A percentile compares a stretch with the other conserved stretches of the same genome.
These are phyloP conservation scores for Ylistrum balloti DNA, from an alignment of 1,140 invertebrate species.

Conservation along the genomic window DNA sequence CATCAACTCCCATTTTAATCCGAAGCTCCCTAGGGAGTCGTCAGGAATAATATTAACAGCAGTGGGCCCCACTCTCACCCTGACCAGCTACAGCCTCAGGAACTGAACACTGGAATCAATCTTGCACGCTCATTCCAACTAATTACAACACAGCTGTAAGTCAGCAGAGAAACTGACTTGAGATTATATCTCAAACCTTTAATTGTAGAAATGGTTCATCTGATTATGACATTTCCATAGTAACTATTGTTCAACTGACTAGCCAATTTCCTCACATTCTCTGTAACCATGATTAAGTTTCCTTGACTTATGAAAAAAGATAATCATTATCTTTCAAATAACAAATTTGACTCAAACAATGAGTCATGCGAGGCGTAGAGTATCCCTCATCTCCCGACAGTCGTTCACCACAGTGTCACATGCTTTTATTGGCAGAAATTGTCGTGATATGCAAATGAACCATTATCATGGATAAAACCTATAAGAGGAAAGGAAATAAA, in stretches of 20 bases:
- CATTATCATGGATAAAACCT: conserved; percentile 41
- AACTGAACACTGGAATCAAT: background rate
- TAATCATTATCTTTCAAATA: conserved; percentile 59
- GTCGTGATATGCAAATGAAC: conserved; percentile 34
- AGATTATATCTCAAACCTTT: conserved; percentile 60
- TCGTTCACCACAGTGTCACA: conserved; percentile 26
- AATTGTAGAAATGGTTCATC: conserved; percentile 62
- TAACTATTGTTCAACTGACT: conserved; percentile 60
- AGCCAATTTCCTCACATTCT: conserved; percentile 62
- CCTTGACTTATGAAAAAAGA: conserved; percentile 60
- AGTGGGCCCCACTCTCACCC: background rate
- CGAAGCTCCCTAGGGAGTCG: conserved; percentile 28
- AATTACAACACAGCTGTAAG: conserved; percentile 56
- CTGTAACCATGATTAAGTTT: conserved; percentile 58
- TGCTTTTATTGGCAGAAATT: conserved; percentile 31
- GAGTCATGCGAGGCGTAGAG: conserved; percentile 45
- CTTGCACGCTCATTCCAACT: background rate
- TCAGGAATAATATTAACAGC: background rate
- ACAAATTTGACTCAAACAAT: conserved; percentile 56
- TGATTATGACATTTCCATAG: conserved; percentile 63
- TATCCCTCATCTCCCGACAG: conserved; percentile 1
- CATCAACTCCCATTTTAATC: conserved; percentile 30
- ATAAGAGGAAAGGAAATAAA: conserved; percentile 26
- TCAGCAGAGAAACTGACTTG: conserved; percentile 46
- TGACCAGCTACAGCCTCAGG: background rate